Percentiles rank a stretch among this genome's conserved stretches.
Evolutionary conservation across 2,888 invertebrate genomes (phyloP).

Genomic region (Anaspis maculata): DNA sequence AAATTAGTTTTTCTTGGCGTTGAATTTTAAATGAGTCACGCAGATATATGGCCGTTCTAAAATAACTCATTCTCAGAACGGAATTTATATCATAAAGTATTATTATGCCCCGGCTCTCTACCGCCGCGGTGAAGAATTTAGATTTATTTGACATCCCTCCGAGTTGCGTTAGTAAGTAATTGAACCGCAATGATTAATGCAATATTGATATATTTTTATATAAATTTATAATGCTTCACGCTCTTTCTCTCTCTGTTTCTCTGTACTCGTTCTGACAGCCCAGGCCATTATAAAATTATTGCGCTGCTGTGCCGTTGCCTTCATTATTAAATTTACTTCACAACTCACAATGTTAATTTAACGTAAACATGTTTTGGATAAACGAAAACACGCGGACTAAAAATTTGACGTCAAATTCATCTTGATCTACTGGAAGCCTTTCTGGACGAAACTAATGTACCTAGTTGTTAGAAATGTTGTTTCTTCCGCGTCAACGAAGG

Average conservation of each 20-base stretch:
- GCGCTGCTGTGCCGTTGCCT: too few relatives aligned
- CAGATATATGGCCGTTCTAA: constrained; percentile 35
- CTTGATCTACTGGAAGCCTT: too few relatives aligned
- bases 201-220: constrained; percentile 16
- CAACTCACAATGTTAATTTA: too few relatives aligned
- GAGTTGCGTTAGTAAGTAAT: constrained; percentile 20
- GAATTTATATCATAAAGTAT: constrained; percentile 35
- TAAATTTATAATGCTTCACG: constrained; percentile 14
- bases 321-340: too few relatives aligned
- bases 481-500: too few relatives aligned
- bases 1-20: constrained; percentile 43
- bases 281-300: constrained; percentile 12
- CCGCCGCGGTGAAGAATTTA: constrained; percentile 29
- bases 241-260: too few relatives aligned
- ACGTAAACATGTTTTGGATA: too few relatives aligned
- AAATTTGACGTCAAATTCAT: too few relatives aligned
- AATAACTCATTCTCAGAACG: constrained; percentile 36
- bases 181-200: constrained; percentile 18
- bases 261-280: constrained; percentile 5
- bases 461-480: too few relatives aligned
- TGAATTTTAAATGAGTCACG: constrained; percentile 41
- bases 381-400: too few relatives aligned
- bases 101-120: constrained; percentile 25
- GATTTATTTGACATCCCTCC: constrained; percentile 34
- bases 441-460: too few relatives aligned